These are phyloP conservation scores for Gerris lacustris DNA, from an alignment of 2,888 invertebrate species.

Conservation along the genomic window DNA sequence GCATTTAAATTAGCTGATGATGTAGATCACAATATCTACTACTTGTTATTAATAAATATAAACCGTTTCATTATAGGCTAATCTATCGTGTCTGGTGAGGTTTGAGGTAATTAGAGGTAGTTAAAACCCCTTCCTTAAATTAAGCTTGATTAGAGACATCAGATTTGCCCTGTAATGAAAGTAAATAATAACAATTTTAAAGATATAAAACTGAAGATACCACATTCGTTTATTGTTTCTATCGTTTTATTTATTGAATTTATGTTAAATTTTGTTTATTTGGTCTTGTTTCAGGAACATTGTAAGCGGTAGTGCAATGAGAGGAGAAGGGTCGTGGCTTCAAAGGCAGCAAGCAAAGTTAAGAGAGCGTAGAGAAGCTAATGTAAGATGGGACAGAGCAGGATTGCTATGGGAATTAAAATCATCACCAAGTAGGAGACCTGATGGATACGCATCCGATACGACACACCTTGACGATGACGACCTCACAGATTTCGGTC, in stretches of 20 bases:
- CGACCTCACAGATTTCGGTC: constrained; percentile 47
- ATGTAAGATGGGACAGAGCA: constrained; percentile 57
- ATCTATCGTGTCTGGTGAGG: no score
- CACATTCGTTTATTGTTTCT: no score
- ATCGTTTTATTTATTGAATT: not conserved
- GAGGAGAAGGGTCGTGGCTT: constrained; percentile 47
- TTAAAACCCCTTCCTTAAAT: no score
- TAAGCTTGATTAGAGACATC: no score
- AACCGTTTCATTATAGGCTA: no score
- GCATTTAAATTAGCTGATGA: no score
- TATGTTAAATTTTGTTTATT: not conserved
- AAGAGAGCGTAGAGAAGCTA: constrained; percentile 59
- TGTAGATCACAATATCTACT: no score
- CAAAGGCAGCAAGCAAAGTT: constrained; percentile 72
- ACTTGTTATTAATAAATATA: no score
- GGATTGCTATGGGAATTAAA: constrained; percentile 48
- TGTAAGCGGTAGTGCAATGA: constrained; percentile 11
- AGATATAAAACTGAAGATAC: no score
- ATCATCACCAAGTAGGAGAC: constrained; percentile 42
- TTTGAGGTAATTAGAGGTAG: no score
- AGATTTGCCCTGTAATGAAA: no score
- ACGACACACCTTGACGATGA: constrained; percentile 66
- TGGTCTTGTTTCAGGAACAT: constrained; percentile 13
- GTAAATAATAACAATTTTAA: no score
- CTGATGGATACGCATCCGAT: constrained; percentile 67